Conservation (phyloP, 2,888 invertebrate species). For the Cloeon dipterum region DNA sequence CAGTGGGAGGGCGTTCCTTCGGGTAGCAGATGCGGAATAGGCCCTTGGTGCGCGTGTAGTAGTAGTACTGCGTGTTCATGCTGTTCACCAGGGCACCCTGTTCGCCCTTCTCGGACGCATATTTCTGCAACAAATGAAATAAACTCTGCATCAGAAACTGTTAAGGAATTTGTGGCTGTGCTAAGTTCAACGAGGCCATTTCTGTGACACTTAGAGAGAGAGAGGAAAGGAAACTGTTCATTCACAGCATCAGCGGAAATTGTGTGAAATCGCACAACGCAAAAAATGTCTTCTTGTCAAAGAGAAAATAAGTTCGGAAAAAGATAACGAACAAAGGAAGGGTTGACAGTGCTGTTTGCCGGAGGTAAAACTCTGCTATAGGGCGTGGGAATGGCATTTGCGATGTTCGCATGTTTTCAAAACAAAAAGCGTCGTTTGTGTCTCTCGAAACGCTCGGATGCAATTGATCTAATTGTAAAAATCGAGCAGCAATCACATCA, state of each 20-base stretch:
- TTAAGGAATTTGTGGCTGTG: not conserved
- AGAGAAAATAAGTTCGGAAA: not conserved
- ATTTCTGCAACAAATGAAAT: constrained; percentile 31
- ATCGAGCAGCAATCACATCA: no score
- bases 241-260: not conserved
- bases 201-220: not conserved
- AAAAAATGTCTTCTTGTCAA: not conserved
- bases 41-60: constrained; percentile 80
- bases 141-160: not conserved
- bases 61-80: constrained; percentile 67
- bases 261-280: not conserved
- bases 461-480: no score
- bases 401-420: no score
- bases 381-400: no score
- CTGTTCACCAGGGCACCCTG: constrained; percentile 47
- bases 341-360: no score
- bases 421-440: no score
- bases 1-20: constrained; percentile 65
- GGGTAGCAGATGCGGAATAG: constrained; percentile 88
- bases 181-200: not conserved
- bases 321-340: not conserved
- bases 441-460: no score
- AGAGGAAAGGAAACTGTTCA: not conserved
- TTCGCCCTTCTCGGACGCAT: constrained; percentile 44
- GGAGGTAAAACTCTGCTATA: no score